Evolutionary conservation across 2,113 vertebrate genomes (phyloP), one percentile per base, ranked within the genome.

Genomic region (Perccottus glenii): DNA sequence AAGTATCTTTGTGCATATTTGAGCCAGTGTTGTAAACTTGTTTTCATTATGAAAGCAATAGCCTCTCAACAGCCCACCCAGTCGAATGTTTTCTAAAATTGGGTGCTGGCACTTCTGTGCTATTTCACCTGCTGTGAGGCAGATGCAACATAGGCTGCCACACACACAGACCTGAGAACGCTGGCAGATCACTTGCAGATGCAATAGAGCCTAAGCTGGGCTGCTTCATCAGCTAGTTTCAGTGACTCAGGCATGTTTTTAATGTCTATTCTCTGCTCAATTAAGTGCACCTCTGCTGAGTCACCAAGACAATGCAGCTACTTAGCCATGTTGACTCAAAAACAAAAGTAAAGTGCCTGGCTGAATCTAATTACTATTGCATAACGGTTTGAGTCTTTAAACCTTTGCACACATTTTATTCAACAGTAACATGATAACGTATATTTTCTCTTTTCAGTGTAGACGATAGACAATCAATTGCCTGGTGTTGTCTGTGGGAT

Each of bases 51-150:
- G 11, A 35, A 12, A 56, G 11, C 58, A 78, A 60, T 32, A 49
- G 16, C 16, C 36, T 44, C 45, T 58, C 4, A 43, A 5, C 0
- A 71, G 80, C 61, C 78, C 84, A 88, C 85, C 84, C 84, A 69
- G 57, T 63, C 75, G 64, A 36, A 4, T 65, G 47, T 64, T 81
- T 77, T 73, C 79, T 85, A 83, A 36, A 75, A 72, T 11, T 77
- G 78, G 79, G 38, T 73, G 60, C 67, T 65, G 65, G 60, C 67
- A 70, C 51, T 45, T 72, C 16, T 72, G 47, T 87, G 85, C 73
- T 86, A 4, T 84, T 85, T 88, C 86, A 91, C 85, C 88, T 88
- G 88, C 76, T 88, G 86, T 47, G 79, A 56, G 78, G 72, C 87
- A 88, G 82, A 84, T 87, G 86, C 64, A 70, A 62, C 67, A 32